These are phyloP conservation scores for Penaeus japonicus DNA, from an alignment of 1,140 invertebrate genomes.

Conservation along the genomic window DNA sequence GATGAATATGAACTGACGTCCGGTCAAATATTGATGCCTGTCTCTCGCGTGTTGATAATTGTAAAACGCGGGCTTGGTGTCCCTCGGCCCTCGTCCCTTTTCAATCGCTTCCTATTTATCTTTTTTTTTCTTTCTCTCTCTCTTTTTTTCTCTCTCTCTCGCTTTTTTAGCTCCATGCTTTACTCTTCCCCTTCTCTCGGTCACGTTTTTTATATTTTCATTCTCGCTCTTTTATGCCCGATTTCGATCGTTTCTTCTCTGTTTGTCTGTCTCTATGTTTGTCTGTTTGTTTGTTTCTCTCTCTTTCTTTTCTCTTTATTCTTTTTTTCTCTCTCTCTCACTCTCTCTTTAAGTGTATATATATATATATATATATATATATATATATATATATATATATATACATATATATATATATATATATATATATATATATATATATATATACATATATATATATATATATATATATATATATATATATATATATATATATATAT, in stretches of 20 bases:
- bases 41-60: too few species aligned
- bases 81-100: neutral
- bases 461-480: neutral
- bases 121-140: neutral
- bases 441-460: slow-evolving; percentile 3
- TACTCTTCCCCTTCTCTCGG: too few species aligned
- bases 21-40: neutral
- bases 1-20: neutral
- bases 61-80: too few species aligned
- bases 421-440: slow-evolving; percentile 19
- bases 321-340: too few species aligned
- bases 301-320: too few species aligned
- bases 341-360: neutral
- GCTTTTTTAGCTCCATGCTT: too few species aligned
- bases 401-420: slow-evolving; percentile 25
- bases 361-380: slow-evolving; percentile 27
- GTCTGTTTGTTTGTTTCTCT: too few species aligned
- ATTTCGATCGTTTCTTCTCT: too few species aligned
- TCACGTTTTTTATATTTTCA: too few species aligned
- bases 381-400: slow-evolving; percentile 27
- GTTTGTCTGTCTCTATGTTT: too few species aligned
- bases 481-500: slow-evolving; percentile 25
- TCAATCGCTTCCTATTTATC: neutral
- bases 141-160: neutral
- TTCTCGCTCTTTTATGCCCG: too few species aligned